Conservation (phyloP, 2,888 invertebrate genomes). For the Phalera bucephala region DNA sequence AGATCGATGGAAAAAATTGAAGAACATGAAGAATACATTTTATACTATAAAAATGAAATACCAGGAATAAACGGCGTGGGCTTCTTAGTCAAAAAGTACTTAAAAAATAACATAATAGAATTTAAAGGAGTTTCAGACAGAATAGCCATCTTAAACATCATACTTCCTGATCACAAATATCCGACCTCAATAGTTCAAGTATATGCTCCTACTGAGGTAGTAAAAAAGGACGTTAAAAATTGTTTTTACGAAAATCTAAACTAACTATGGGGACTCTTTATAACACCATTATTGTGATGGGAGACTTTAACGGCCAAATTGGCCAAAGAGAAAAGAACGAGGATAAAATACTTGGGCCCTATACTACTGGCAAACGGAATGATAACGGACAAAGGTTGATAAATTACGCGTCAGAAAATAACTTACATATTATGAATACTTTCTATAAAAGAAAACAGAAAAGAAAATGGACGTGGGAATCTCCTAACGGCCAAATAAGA, state of each 20-base stretch:
- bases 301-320: conserved; percentile 2
- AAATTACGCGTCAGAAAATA: conserved; percentile 12
- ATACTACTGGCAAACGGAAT: conserved; percentile 15
- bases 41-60: no score
- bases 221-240: neutral
- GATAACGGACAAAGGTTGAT: conserved; percentile 24
- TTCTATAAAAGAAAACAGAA: conserved; percentile 14
- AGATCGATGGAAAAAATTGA: no score
- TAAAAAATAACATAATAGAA: no score
- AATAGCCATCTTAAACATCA: neutral
- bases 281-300: conserved; percentile 1
- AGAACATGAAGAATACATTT: no score
- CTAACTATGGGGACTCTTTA: neutral
- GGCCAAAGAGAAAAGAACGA: conserved; percentile 13
- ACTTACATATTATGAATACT: conserved; percentile 20
- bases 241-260: neutral
- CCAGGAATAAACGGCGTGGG: no score
- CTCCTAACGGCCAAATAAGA: conserved; percentile 17
- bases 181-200: neutral
- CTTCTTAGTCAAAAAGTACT: no score
- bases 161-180: neutral
- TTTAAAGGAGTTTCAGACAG: conserved; percentile 3
- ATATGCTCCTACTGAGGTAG: neutral
- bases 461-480: conserved; percentile 23
- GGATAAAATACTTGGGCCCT: conserved; percentile 12